A percentile compares a stretch with the other conserved stretches of the same genome.
phyloP scores from a whole-genome alignment of 2,888 invertebrate genomes.

The Charanyca ferruginea region DNA sequence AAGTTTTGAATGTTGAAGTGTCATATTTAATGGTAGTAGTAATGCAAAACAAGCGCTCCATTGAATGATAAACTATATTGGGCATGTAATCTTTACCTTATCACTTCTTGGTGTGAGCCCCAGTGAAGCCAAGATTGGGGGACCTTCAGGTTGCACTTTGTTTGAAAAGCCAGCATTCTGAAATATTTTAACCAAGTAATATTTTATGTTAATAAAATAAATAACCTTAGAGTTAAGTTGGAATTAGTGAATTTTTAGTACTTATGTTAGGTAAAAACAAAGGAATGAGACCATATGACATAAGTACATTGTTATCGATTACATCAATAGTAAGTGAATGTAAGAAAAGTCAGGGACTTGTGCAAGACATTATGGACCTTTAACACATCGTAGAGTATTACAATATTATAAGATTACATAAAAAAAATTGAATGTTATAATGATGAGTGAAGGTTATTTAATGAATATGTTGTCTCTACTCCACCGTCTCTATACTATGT shows the following conservation, averaged over 20 bases:
- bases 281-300: conserved; percentile 11
- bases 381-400: conserved; percentile 13
- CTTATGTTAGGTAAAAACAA: conserved; percentile 14
- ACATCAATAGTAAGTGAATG: conserved; percentile 46
- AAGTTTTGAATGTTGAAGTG: conserved; percentile 63
- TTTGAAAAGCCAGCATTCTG: conserved; percentile 79
- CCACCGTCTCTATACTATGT: too few relatives aligned
- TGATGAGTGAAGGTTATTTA: conserved; percentile 31
- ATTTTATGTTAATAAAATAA: background rate
- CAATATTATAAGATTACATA: conserved; percentile 39
- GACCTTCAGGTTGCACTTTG: conserved; percentile 88
- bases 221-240: background rate
- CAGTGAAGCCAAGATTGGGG: conserved; percentile 89
- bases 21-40: conserved; percentile 69
- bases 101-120: conserved; percentile 90
- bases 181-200: conserved; percentile 64
- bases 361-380: conserved; percentile 31
- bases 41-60: conserved; percentile 52
- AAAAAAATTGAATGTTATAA: conserved; percentile 34
- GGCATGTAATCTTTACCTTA: conserved; percentile 84
- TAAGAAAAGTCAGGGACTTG: conserved; percentile 47
- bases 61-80: conserved; percentile 61
- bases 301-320: conserved; percentile 28
- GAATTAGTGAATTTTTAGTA: background rate
- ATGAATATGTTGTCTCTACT: too few relatives aligned